Base-by-base conservation (phyloP, 2,888 invertebrate species). In the Synergus itoensis region DNA sequence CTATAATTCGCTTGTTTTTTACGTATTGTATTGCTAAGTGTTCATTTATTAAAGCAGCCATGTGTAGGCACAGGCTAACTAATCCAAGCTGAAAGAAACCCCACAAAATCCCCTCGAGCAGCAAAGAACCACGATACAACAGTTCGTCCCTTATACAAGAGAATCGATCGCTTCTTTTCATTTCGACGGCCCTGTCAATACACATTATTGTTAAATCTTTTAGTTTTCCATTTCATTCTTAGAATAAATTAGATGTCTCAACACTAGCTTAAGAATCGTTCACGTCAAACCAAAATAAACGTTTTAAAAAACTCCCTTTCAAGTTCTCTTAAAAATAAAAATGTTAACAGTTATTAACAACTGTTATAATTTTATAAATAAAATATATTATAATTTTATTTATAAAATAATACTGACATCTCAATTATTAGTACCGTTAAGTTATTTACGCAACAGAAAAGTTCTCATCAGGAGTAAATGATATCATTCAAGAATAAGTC, bases 61-160 rank as follows among this genome's bases (percentile, higher is more conserved):
- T 81, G 81, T 76, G 87, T 82, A 87, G 86, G 84, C 83, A 81
- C 87, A 87, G 86, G 87, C 84, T 82, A 81, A 85, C 86, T 90
- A 90, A 90, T 90, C 88, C 88, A 85, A 53, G 84, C 84, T 84
- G 87, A 88, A 86, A 86, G 90, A 90, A 90, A 85, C 90, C 90
- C 80, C 41, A 76, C 86, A 86, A 85, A 80, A 80, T 85, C 84
- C 86, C 86, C 88, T 82, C 84, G 77, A 65, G 77, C 79, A 80
- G 69, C 84, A 85, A 85, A 83, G 85, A 87, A 83, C 84, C 84
- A 82, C 80, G 77, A 82, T 0, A 84, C 79, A 80, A 75, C 77
- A 77, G 79, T 79, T 78, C 18, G n/a, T 21, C 28, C 21, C 62
- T 75, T 81, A 83, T 84, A 79, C 80, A 81, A 79, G 76, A 80